phyloP scores from a whole-genome alignment of 2,797 vertebrate species.

The Sebastolobus alascanus region DNA sequence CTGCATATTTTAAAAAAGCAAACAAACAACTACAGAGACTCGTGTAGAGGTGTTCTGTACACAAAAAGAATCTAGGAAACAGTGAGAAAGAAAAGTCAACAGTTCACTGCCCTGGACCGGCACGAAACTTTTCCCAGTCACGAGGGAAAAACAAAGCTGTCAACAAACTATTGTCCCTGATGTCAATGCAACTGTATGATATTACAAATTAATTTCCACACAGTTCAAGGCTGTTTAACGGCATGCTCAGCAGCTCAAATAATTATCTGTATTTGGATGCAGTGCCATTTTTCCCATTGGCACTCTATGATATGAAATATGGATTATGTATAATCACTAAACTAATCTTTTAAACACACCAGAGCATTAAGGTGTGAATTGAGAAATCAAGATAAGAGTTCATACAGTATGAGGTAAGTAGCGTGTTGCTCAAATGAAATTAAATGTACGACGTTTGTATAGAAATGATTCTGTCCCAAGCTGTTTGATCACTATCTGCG shows the following conservation, averaged over 20 bases:
- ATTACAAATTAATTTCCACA: not conserved
- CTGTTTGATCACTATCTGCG: too few species aligned
- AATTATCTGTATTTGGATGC: not conserved
- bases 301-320: constrained; percentile 15
- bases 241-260: not conserved
- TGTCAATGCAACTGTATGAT: not conserved
- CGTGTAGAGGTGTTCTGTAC: not conserved
- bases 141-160: not conserved
- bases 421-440: not conserved
- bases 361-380: not conserved
- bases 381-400: not conserved
- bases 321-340: constrained; percentile 17
- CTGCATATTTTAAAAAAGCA: constrained; percentile 11
- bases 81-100: not conserved
- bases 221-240: not conserved
- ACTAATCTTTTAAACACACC: constrained; percentile 15
- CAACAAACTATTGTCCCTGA: not conserved
- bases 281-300: not conserved
- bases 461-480: too few species aligned
- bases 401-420: not conserved
- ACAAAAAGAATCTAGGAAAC: not conserved
- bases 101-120: not conserved
- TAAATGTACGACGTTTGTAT: too few species aligned
- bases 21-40: constrained; percentile 31
- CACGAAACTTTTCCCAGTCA: not conserved